Conservation (phyloP, 2,797 vertebrate species). For the Onychomys leucogaster region DNA sequence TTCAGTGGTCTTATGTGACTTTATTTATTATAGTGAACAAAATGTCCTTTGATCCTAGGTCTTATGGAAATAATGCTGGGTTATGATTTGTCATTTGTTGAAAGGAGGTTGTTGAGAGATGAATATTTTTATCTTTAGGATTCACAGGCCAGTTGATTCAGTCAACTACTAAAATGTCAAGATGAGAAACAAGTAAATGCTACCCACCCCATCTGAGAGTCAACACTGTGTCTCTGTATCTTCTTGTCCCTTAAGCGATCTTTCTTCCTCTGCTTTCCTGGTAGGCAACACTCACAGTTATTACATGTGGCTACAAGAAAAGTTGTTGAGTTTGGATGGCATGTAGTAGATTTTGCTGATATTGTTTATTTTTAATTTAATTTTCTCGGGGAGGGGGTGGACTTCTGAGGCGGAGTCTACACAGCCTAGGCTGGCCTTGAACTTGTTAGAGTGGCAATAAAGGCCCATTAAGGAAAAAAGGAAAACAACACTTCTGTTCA, state of each 20-base stretch:
- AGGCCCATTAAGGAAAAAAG: not conserved
- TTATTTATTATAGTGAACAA: slow-evolving; percentile 52
- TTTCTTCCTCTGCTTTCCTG: not conserved
- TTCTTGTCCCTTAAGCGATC: not conserved
- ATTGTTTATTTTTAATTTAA: not conserved
- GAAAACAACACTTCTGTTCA: not conserved
- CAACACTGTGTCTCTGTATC: not conserved
- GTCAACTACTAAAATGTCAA: slow-evolving; percentile 42
- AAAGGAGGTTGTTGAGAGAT: slow-evolving; percentile 78
- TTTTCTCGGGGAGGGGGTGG: not conserved
- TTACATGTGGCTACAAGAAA: not conserved
- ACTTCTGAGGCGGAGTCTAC: not conserved
- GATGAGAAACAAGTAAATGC: slow-evolving; percentile 62
- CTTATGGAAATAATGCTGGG: slow-evolving; percentile 38
- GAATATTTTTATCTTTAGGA: slow-evolving; percentile 75
- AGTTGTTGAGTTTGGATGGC: not conserved
- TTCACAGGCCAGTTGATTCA: slow-evolving; percentile 73
- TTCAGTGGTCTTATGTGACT: slow-evolving; percentile 46
- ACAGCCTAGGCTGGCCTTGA: not conserved
- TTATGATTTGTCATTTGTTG: slow-evolving; percentile 76
- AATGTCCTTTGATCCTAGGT: slow-evolving; percentile 36
- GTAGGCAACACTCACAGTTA: not conserved
- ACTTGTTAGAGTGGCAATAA: not conserved
- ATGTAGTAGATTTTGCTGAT: not conserved
- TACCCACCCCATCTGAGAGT: not conserved